These are phyloP conservation scores for Cephalotes varians DNA, from an alignment of 2,888 invertebrate genomes.

Conservation along the genomic window DNA sequence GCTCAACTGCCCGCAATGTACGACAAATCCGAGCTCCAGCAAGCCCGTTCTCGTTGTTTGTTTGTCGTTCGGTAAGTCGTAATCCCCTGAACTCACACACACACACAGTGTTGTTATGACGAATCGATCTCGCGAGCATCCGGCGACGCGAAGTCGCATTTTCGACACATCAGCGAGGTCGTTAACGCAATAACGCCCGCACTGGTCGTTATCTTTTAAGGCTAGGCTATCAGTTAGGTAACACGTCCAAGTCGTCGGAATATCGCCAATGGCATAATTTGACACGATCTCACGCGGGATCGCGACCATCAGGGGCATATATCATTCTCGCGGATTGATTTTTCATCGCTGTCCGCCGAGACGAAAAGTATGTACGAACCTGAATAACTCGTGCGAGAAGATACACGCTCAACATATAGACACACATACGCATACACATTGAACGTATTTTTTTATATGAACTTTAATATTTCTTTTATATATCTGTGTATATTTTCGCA, in stretches of 20 bases:
- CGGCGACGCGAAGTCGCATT: constrained; percentile 46
- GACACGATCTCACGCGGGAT: constrained; percentile 7
- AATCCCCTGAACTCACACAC: constrained; percentile 18
- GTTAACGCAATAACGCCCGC: constrained; percentile 35
- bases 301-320: neutral
- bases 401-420: neutral
- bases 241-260: constrained; percentile 10
- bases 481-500: neutral
- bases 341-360: constrained; percentile 4
- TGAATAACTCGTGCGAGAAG: constrained; percentile 4
- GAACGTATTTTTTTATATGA: constrained; percentile 3
- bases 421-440: neutral
- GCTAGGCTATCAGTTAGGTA: constrained; percentile 24
- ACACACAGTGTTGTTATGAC: constrained; percentile 25
- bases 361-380: neutral
- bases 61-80: constrained; percentile 53
- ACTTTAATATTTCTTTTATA: constrained; percentile 10
- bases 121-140: constrained; percentile 36
- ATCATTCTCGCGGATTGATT: constrained; percentile 31
- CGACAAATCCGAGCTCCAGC: constrained; percentile 34
- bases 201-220: constrained; percentile 38
- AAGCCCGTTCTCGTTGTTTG: constrained; percentile 26
- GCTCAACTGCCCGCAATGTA: constrained; percentile 29
- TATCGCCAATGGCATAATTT: constrained; percentile 9
- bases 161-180: constrained; percentile 46